Evolutionary conservation across 2,113 vertebrate species (phyloP), one percentile per base, ranked within the genome.

Genomic region (Butorides virescens): DNA sequence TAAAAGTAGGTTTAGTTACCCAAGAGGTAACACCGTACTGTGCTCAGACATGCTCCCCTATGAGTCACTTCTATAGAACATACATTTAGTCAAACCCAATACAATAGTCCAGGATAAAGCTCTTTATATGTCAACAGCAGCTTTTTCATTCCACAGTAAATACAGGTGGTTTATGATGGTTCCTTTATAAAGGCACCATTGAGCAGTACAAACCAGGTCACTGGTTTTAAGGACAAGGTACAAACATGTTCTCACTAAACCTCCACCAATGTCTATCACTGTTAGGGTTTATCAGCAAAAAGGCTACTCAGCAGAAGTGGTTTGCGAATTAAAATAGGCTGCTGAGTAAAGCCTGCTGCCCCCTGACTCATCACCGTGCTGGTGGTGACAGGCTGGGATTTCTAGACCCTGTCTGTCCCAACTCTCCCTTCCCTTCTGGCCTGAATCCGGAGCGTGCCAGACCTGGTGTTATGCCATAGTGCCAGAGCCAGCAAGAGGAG

Each of bases 1-100:
- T 94, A 96, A 90, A 96, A 92, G 94, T 74, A 93, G 89, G 55
- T 91, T 77, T 63, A 88, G 62, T 92, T 96, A 93, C 85, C 91
- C 62, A 93, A 92, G 62, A 96, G 89, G 94, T 82, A 95, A 96
- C 91, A 93, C 94, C 91, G 95, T 88, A 16, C 75, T 25, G 2
- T 74, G 95, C 61, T 56, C 46, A 87, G 90, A 84, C 91, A 1
- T 23, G 94, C 46, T 82, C 52, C 32, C 59, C 36, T 29, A 2
- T 95, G 95, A 97, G 77, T 97, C 97, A 98, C 44, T 47, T 77
- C 82, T 88, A 70, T 22, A 78, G 22, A 36, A 62, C 42, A 61
- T 22, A 67, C 86, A n/a, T 71, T 52, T 49, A 81, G 26, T 62
- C 70, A 73, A 90, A 95, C 82, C 65, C 89, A 88, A 75, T 9